Conservation (phyloP, 2,113 vertebrate genomes). For the Jacana jacana region DNA sequence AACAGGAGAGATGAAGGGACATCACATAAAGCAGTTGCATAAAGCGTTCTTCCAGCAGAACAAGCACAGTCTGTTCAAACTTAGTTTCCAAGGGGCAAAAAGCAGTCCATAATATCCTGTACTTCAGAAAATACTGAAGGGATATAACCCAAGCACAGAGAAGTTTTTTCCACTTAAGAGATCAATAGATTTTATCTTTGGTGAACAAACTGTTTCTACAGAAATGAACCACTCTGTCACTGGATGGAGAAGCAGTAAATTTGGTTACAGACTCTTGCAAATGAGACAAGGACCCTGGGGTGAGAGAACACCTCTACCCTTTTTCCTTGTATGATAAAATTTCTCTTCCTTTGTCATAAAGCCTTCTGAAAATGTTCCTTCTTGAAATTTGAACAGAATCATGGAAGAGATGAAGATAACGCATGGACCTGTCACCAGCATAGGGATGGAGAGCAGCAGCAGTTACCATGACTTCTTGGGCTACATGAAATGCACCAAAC, state of each 20-base stretch:
- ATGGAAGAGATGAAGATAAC: neutral
- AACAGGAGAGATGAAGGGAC: neutral
- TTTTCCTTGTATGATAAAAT: neutral
- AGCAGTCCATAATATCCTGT: neutral
- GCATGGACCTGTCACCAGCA: neutral
- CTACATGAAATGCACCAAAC: neutral
- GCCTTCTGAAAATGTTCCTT: neutral
- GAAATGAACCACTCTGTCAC: neutral
- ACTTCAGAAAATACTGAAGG: neutral
- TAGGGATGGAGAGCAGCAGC: neutral
- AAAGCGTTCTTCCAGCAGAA: neutral
- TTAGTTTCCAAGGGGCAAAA: neutral
- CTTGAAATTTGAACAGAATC: neutral
- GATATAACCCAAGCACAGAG: neutral
- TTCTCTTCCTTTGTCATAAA: neutral
- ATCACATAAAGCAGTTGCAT: neutral
- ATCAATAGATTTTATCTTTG: neutral
- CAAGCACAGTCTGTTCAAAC: neutral
- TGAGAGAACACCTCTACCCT: neutral
- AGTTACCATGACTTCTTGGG: neutral
- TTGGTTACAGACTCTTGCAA: neutral
- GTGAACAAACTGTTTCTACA: neutral
- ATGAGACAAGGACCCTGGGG: neutral
- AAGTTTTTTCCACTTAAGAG: neutral
- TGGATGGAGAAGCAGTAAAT: neutral